These are phyloP conservation scores for Macropodus opercularis DNA, from an alignment of 2,797 vertebrate genomes.

Conservation along the genomic window DNA sequence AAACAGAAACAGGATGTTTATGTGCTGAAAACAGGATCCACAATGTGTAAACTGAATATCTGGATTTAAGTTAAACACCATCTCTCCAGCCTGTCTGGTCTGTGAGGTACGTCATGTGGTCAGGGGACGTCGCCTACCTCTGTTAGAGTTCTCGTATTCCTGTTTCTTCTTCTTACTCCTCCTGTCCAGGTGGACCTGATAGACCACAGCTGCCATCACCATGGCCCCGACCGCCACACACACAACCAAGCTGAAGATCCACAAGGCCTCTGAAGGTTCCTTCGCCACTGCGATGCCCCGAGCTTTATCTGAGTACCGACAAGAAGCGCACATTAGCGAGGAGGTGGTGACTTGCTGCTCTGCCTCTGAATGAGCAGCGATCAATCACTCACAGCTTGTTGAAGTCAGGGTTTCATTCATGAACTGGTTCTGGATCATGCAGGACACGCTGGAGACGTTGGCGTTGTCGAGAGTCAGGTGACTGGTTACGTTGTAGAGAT, in stretches of 20 bases:
- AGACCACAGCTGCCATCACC: constrained; percentile 61
- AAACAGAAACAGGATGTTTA: too few relatives aligned
- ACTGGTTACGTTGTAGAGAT: constrained; percentile 75
- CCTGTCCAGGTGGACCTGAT: constrained; percentile 77
- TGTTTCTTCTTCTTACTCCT: constrained; percentile 53
- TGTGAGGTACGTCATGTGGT: too few relatives aligned
- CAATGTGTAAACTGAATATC: too few relatives aligned
- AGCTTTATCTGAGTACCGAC: constrained; percentile 39
- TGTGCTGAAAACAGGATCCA: too few relatives aligned
- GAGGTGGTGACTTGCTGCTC: rapidly evolving
- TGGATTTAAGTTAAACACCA: too few relatives aligned
- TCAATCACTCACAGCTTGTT: constrained; percentile 57
- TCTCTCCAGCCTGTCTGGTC: background rate
- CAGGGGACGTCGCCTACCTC: constrained; percentile 36
- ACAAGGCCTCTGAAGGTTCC: constrained; percentile 63
- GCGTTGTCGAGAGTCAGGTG: constrained; percentile 61
- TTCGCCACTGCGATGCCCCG: background rate
- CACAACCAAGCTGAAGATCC: constrained; percentile 75
- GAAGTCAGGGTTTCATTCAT: constrained; percentile 63
- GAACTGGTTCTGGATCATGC: constrained; percentile 62
- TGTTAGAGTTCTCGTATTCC: constrained; percentile 2
- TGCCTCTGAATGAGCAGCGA: too few relatives aligned
- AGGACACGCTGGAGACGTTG: constrained; percentile 56
- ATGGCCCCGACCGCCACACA: constrained; percentile 67
- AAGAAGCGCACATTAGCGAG: background rate